Conservation (phyloP, 1,140 invertebrate genomes). For the Phymorhynchus buccinoides region DNA sequence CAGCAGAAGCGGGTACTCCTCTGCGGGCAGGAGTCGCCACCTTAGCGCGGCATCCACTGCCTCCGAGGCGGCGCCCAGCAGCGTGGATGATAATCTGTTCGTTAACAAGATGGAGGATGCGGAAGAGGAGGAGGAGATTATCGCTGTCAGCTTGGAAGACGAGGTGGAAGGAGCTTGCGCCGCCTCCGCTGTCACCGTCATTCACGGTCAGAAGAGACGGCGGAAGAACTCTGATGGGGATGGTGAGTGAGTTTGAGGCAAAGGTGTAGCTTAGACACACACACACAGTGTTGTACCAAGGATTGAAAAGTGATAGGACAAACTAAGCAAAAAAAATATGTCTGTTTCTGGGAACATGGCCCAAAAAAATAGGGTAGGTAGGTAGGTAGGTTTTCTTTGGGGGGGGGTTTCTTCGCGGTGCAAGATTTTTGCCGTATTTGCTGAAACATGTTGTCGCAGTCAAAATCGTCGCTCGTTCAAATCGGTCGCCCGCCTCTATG, state of each 20-base stretch:
- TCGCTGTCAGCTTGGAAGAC: neutral
- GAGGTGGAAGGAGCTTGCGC: neutral
- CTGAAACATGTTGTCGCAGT: no score
- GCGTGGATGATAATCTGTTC: conserved; percentile 21
- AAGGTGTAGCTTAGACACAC: no score
- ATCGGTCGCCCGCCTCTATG: no score
- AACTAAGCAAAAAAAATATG: no score
- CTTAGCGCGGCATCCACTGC: conserved; percentile 45
- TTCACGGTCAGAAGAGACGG: conserved; percentile 10
- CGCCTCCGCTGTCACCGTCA: neutral
- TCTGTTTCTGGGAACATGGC: no score
- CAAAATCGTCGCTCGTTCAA: no score
- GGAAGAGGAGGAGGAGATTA: neutral
- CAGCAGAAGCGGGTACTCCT: neutral
- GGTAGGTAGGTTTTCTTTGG: no score
- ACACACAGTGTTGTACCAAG: no score
- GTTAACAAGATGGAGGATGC: neutral
- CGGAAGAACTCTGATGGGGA: conserved; percentile 37
- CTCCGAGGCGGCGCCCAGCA: conserved; percentile 48
- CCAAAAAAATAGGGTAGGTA: no score
- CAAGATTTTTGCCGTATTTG: no score
- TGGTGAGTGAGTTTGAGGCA: conserved; percentile 13
- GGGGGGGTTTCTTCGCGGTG: no score
- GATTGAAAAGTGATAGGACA: no score
- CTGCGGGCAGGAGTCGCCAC: conserved; percentile 8